Conservation (phyloP, 2,113 vertebrate genomes). For the Paracanthobrama guichenoti region DNA sequence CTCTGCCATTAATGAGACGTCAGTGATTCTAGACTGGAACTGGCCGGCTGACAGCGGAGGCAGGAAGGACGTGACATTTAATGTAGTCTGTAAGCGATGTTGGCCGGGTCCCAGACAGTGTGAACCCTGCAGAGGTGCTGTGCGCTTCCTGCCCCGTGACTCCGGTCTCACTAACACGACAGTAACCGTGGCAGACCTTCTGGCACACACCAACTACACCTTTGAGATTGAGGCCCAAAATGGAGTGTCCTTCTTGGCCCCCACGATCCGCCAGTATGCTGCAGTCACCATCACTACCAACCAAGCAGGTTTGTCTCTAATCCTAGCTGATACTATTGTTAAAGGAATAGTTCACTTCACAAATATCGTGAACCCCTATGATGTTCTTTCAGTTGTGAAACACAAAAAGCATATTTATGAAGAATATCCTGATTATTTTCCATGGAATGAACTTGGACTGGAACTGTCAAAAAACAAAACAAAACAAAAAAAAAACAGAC, state of each 20-base stretch:
- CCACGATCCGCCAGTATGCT: constrained; percentile 82
- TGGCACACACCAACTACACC: constrained; percentile 98
- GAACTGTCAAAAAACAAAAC: background rate
- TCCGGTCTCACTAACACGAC: constrained; percentile 88
- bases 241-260: constrained; percentile 85
- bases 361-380: background rate
- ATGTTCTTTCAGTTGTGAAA: background rate
- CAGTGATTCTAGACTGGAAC: constrained; percentile 96
- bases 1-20: constrained; percentile 97
- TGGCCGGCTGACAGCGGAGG: constrained; percentile 94
- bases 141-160: constrained; percentile 90
- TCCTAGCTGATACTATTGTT: background rate
- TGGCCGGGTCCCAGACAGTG: constrained; percentile 75
- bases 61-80: constrained; percentile 90
- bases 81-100: constrained; percentile 92
- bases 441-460: background rate
- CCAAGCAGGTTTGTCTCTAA: constrained; percentile 87
- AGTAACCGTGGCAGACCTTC: constrained; percentile 89
- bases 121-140: constrained; percentile 85
- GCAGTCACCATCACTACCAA: constrained; percentile 97
- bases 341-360: background rate
- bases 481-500: background rate
- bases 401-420: background rate
- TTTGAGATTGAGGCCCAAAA: constrained; percentile 95
- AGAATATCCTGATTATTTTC: background rate